Percentiles rank a stretch among this genome's conserved stretches.
Conservation (phyloP, 2,888 invertebrate species). For the Ophion ellenae region DNA sequence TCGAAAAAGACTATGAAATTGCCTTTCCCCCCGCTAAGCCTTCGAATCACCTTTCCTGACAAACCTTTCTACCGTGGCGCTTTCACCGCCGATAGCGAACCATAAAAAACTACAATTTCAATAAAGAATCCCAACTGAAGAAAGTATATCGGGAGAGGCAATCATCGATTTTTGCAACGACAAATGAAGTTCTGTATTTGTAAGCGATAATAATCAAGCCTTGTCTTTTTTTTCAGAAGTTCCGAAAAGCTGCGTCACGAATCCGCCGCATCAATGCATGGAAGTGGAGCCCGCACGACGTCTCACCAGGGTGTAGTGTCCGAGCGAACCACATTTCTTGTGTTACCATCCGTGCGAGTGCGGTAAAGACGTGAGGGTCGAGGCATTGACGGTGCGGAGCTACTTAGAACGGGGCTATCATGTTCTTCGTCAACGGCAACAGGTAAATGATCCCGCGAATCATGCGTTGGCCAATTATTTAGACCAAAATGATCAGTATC, state of each 20-base stretch:
- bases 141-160: neutral
- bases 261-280: neutral
- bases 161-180: neutral
- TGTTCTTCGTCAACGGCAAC: neutral
- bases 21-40: neutral
- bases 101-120: neutral
- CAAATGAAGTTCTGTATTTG: neutral
- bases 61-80: too few species aligned
- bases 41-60: neutral
- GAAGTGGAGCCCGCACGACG: neutral
- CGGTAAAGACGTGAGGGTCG: neutral
- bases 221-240: neutral
- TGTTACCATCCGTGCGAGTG: neutral
- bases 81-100: too few species aligned
- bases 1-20: neutral
- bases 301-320: neutral
- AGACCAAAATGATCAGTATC: neutral
- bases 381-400: neutral
- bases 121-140: neutral
- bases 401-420: neutral
- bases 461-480: neutral
- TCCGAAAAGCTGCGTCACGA: neutral
- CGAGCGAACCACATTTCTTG: neutral
- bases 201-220: neutral
- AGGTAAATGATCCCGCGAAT: neutral